A percentile compares a stretch with the other conserved stretches of the same genome.
phyloP scores from a whole-genome alignment of 2,888 invertebrate genomes.

The Mythimna vitellina region DNA sequence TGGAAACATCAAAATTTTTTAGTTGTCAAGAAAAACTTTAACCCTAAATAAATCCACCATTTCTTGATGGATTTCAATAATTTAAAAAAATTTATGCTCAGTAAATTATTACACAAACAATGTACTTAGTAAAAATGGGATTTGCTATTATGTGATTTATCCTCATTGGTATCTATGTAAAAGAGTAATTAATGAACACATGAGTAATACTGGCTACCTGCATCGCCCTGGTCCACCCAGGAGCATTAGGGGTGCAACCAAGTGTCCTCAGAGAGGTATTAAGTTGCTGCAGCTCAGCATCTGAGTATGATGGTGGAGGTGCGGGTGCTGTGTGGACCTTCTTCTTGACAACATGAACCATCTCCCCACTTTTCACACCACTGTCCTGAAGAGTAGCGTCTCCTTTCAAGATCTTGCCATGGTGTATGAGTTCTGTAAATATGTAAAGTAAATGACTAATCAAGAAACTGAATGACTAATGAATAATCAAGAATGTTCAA shows the following conservation, averaged over 20 bases:
- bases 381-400: conserved; percentile 90
- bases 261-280: conserved; percentile 92
- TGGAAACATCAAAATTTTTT: too few relatives aligned
- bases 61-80: too few relatives aligned
- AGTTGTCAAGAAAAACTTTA: too few relatives aligned
- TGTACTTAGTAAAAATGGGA: too few relatives aligned
- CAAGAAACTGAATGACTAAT: too few relatives aligned
- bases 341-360: conserved; percentile 90
- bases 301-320: conserved; percentile 87
- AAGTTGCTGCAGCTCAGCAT: conserved; percentile 91
- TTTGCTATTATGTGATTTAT: too few relatives aligned
- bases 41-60: too few relatives aligned
- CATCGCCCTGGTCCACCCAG: conserved; percentile 92
- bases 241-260: conserved; percentile 88
- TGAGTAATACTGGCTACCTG: conserved; percentile 83
- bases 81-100: too few relatives aligned
- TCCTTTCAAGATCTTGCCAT: conserved; percentile 93
- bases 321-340: conserved; percentile 76
- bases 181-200: neutral
- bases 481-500: neutral
- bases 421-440: conserved; percentile 87
- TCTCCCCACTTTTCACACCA: conserved; percentile 91
- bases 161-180: neutral
- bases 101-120: too few relatives aligned
- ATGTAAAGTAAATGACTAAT: neutral